Evolutionary conservation across 2,888 invertebrate genomes (phyloP).

Genomic region (Leistus spinibarbis): DNA sequence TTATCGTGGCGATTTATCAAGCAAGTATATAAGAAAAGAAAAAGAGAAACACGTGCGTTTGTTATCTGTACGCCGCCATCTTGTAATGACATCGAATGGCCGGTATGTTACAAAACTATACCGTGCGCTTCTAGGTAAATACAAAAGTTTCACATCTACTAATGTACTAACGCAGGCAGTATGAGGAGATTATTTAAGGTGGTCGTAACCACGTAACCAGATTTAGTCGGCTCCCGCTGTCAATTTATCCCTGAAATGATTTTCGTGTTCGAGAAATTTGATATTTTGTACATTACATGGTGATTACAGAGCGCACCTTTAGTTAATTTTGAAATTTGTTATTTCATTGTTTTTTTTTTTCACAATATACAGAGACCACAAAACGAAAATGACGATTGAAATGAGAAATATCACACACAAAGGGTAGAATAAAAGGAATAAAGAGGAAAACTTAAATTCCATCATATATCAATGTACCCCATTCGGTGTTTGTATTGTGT

Average conservation of each 20-base stretch:
- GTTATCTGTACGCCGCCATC: not conserved
- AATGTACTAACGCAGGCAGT: not conserved
- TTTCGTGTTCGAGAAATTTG: no score
- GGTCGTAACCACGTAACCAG: no score
- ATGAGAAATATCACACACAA: not conserved
- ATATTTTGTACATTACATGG: no score
- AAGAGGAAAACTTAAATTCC: not conserved
- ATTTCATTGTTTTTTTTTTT: no score
- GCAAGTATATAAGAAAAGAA: not conserved
- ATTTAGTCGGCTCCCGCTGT: no score
- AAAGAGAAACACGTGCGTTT: not conserved
- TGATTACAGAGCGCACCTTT: no score
- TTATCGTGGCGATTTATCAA: not conserved
- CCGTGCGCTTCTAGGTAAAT: not conserved
- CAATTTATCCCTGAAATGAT: no score
- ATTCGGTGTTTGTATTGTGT: not conserved
- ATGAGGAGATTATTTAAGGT: no score
- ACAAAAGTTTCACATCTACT: not conserved
- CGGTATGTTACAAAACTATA: not conserved
- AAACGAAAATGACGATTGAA: not conserved
- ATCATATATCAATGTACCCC: not conserved
- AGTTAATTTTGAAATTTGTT: not conserved
- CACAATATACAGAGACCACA: no score
- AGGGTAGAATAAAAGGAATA: not conserved
- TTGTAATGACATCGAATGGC: not conserved